A percentile compares a stretch with the other conserved stretches of the same genome.
These are phyloP conservation scores for Fregata magnificens DNA, from an alignment of 2,113 vertebrate species.

Conservation along the genomic window DNA sequence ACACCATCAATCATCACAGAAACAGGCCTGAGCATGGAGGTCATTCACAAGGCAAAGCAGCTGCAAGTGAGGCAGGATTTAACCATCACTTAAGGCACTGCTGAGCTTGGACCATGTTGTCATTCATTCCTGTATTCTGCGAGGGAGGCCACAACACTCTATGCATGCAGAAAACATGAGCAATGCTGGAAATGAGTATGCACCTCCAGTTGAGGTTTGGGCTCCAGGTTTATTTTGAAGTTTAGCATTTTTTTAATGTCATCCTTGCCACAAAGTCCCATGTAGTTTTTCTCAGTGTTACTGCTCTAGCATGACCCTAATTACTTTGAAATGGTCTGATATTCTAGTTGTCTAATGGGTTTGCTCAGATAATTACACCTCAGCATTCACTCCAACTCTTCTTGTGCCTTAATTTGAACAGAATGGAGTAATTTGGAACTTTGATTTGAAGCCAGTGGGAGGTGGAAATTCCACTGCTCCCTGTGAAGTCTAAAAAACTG, in stretches of 20 bases:
- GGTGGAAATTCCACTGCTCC: not conserved
- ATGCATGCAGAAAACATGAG: not conserved
- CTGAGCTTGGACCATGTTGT: not conserved
- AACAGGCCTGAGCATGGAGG: not conserved
- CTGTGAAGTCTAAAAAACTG: not conserved
- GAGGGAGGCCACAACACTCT: fast-evolving
- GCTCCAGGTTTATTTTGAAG: not conserved
- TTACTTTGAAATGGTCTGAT: not conserved
- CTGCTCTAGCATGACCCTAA: not conserved
- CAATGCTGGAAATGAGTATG: not conserved
- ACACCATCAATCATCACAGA: not conserved
- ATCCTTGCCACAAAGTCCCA: not conserved
- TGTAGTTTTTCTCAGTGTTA: not conserved
- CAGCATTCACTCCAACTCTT: not conserved
- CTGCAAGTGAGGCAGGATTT: not conserved
- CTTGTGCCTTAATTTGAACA: not conserved
- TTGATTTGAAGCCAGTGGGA: not conserved
- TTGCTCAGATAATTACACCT: not conserved
- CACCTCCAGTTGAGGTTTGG: not conserved
- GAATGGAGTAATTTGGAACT: not conserved
- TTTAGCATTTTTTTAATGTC: not conserved
- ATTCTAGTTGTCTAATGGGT: not conserved
- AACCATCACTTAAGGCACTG: not conserved
- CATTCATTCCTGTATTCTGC: not conserved
- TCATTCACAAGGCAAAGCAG: not conserved